Conservation (phyloP, 2,113 vertebrate species). For the Haemorhous mexicanus region DNA sequence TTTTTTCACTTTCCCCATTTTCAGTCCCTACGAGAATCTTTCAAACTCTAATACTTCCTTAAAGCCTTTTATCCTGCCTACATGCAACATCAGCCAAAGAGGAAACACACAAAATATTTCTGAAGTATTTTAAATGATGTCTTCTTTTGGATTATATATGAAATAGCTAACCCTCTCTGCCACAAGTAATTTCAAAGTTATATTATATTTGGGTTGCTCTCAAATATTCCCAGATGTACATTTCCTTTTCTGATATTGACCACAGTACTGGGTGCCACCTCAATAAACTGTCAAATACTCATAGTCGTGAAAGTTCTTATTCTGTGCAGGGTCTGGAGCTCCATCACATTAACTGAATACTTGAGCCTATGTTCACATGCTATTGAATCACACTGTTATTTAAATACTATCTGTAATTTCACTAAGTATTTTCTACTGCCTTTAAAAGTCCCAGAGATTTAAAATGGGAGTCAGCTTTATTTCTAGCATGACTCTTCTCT, state of each 20-base stretch:
- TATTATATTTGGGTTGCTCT: background rate
- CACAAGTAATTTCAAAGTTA: background rate
- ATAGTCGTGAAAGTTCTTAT: background rate
- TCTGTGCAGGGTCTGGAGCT: background rate
- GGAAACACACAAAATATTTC: background rate
- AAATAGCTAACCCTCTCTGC: background rate
- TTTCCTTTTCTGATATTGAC: background rate
- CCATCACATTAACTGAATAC: background rate
- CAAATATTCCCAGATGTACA: background rate
- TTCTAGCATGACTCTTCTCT: background rate
- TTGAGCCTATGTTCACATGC: background rate
- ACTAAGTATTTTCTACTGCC: background rate
- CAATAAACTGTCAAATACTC: background rate
- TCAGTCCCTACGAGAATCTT: background rate
- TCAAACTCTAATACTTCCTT: background rate
- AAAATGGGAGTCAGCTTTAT: background rate
- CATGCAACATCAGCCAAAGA: background rate
- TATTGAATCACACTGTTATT: background rate
- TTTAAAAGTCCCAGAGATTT: background rate
- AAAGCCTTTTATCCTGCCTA: background rate
- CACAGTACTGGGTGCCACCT: background rate
- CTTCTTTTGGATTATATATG: background rate
- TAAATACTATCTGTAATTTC: constrained; percentile 13
- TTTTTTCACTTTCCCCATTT: background rate
- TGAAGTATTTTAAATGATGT: background rate